Conservation (phyloP, 1,140 invertebrate genomes). For the Hyphantria cunea region DNA sequence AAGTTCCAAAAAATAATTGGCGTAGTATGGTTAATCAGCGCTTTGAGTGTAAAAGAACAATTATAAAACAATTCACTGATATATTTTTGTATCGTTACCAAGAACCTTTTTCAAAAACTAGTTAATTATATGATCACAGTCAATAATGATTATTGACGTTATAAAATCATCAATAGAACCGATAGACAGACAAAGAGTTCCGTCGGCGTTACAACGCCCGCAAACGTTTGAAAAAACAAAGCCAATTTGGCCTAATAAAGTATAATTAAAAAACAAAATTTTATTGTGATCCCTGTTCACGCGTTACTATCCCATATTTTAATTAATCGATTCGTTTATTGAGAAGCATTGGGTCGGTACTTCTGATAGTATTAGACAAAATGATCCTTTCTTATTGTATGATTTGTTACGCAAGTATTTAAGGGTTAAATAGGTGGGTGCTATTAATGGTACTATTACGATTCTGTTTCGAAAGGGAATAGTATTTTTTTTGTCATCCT, state of each 20-base stretch:
- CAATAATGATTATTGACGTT: constrained; percentile 78
- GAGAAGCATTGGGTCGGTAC: constrained; percentile 47
- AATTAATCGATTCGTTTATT: constrained; percentile 72
- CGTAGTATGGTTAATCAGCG: constrained; percentile 25
- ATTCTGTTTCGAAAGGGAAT: constrained; percentile 15
- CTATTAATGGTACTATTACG: constrained; percentile 53
- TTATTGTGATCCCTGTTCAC: constrained; percentile 68
- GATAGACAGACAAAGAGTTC: constrained; percentile 63
- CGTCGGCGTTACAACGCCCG: constrained; percentile 50
- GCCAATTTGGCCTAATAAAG: constrained; percentile 74
- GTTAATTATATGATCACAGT: constrained; percentile 74
- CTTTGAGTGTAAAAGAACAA: constrained; percentile 21
- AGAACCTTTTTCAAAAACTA: constrained; percentile 50
- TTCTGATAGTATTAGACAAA: constrained; percentile 49
- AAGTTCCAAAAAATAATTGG: constrained; percentile 17
- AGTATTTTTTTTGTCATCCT: constrained; percentile 26
- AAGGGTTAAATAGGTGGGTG: constrained; percentile 55
- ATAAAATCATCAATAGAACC: constrained; percentile 77
- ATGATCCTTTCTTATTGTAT: constrained; percentile 54
- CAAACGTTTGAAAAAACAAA: constrained; percentile 69
- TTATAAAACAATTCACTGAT: constrained; percentile 27
- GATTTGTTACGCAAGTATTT: constrained; percentile 60
- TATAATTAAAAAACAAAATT: constrained; percentile 77
- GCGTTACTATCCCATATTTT: constrained; percentile 58
- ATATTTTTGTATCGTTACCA: constrained; percentile 20